These are phyloP conservation scores for Gibbula magus DNA, from an alignment of 2,888 invertebrate species.

Conservation along the genomic window DNA sequence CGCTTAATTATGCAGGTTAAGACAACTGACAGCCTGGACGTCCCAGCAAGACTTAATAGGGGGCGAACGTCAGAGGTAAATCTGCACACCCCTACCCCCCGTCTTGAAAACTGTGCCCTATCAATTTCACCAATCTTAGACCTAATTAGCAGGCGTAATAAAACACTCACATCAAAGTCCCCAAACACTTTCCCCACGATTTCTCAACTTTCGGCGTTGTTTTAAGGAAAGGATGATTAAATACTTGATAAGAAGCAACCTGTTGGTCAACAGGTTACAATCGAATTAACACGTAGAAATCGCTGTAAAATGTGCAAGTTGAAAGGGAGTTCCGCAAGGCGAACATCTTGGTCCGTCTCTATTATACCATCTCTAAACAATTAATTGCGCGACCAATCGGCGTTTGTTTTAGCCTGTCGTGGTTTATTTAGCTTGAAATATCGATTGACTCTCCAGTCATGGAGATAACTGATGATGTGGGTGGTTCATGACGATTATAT, in stretches of 20 bases:
- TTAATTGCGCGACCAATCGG: slow-evolving; percentile 17
- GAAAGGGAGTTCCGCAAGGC: neutral
- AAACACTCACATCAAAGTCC: slow-evolving; percentile 14
- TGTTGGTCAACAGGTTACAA: slow-evolving; percentile 16
- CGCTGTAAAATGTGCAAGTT: neutral
- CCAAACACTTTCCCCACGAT: neutral
- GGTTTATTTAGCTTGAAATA: too few species aligned
- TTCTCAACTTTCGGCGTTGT: slow-evolving; percentile 12
- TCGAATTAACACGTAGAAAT: slow-evolving; percentile 8
- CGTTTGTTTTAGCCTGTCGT: neutral
- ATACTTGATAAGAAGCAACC: slow-evolving; percentile 21
- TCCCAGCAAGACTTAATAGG: slow-evolving; percentile 8
- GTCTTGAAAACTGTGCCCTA: slow-evolving; percentile 22
- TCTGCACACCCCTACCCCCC: slow-evolving; percentile 9
- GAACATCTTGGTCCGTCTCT: neutral
- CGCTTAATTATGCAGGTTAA: slow-evolving; percentile 34
- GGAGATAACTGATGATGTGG: too few species aligned
- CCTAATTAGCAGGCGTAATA: slow-evolving; percentile 21
- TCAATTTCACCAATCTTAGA: slow-evolving; percentile 6
- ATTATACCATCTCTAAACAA: slow-evolving; percentile 1
- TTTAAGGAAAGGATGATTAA: slow-evolving; percentile 20
- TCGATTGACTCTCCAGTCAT: too few species aligned
- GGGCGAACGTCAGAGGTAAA: slow-evolving; percentile 8
- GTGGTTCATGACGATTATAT: too few species aligned
- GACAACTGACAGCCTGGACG: slow-evolving; percentile 31